Base-by-base conservation (phyloP, 2,797 vertebrate genomes). In the Poecile montanus region DNA sequence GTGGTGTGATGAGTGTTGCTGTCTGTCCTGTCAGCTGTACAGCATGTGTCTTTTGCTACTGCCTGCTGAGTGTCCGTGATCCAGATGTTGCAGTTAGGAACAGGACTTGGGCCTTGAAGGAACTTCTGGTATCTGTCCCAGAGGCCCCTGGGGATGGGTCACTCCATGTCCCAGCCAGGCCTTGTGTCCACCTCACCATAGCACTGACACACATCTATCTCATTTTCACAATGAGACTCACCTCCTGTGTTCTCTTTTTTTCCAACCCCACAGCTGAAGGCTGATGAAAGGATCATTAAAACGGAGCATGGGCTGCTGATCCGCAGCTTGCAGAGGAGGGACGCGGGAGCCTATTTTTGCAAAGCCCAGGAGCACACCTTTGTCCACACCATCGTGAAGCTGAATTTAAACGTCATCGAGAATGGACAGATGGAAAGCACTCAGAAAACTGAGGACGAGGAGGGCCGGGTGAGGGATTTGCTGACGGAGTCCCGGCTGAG, bases 361-460 rank as follows among this genome's bases (percentile, higher is more conserved):
- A 98, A 98, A 68, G 99, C 99, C 8, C 98, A 99, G 96, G 99
- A 99, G 77, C 99, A 99, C 97, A 98, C 98, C 74, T 99, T 99
- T 70, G 97, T 98, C 83, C 98, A 98, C 88, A 99, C 98, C 18
- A 97, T 99, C 2, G 97, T 98, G 54, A 99, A 97, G 75, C 95
- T 99, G 93, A 98, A 97, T 10, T 96, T 99, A n/a, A 99, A 98
- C 2, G 97, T 99, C 54, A 98, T 99, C 21, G 98, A 98, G 63
- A 98, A 98, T 0, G 98, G 98, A 36, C 99, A 99, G 83, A 98
- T 99, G 97, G 98, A 98, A 32, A 98, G 95, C 79, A 98, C 97
- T 70, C 98, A 98, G 89, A 98, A 98, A 88, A 97, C 95, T 47
- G 98, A 98, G 85, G 97, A 97, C 0, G 97, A 97, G 85, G 97